Conservation (phyloP, 2,797 vertebrate species). For the Gymnopithys bicolor region DNA sequence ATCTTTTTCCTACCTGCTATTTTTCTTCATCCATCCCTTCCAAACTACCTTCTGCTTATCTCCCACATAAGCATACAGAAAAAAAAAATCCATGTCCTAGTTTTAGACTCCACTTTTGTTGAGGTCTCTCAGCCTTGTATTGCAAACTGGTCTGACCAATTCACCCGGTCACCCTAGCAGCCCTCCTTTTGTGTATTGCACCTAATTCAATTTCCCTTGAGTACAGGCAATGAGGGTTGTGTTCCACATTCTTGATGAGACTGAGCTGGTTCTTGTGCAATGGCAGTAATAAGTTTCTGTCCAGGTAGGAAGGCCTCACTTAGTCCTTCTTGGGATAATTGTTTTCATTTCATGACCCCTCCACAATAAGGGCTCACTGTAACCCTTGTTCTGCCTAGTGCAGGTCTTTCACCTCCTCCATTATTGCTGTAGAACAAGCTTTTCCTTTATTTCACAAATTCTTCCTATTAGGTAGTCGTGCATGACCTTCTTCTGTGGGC, state of each 20-base stretch:
- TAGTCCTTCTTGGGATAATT: neutral
- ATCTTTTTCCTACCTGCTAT: neutral
- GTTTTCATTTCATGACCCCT: neutral
- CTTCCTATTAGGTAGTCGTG: neutral
- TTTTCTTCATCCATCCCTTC: neutral
- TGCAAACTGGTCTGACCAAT: neutral
- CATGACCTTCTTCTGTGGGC: neutral
- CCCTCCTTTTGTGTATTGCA: neutral
- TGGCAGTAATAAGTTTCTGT: neutral
- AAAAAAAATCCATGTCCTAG: neutral
- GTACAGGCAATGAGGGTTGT: neutral
- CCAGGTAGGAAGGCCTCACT: rapidly evolving
- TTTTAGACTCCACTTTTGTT: neutral
- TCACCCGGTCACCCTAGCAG: neutral
- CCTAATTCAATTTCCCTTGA: neutral
- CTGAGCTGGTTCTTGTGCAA: neutral
- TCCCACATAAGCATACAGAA: neutral
- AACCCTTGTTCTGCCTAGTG: neutral
- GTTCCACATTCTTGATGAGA: neutral
- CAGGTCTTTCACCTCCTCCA: neutral
- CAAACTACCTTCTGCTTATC: neutral
- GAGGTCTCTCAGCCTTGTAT: neutral
- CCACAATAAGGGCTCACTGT: neutral
- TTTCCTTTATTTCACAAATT: neutral
- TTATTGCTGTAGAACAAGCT: neutral